Base-by-base conservation (phyloP, 2,113 vertebrate species). In the Brienomyrus longianalis region DNA sequence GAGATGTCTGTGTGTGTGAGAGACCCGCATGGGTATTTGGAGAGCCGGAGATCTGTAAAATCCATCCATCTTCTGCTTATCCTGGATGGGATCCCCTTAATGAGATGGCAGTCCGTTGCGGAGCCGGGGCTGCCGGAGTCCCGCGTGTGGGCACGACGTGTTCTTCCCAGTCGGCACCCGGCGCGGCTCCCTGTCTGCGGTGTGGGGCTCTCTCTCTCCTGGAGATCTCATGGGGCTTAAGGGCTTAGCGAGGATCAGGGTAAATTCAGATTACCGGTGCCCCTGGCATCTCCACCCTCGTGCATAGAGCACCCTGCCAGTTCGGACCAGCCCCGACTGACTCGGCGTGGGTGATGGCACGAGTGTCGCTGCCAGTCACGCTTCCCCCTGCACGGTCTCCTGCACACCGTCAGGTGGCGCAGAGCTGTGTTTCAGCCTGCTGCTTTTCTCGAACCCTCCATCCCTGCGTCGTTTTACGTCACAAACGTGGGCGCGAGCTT, bases 251-350 rank as follows among this genome's bases (percentile, higher is more conserved):
- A 91, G 93, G 94, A 94, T 93, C 91, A 91, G 91, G 92, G 92
- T 94, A 94, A 93, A 93, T 94, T 94, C 92, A 94, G 93, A 94
- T 94, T 94, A 93, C 90, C 89, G 17, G 27, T 89, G 91, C 90
- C 50, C 86, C 50, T 27, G 77, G 23, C 43, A 9, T 35, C 52
- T n/a, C 35, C 74, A 80, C 74, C 74, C 74, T 43, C 5, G 35
- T 8, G 74, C 15, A 7, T 2, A 80, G 74, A 0, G 35, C 1
- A 5, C 31, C 35, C 74, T 80, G 74, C 35, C 74, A 80, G 74
- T 39, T 13, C 35, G 4, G 35, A 19, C 74, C 35, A 4, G 31
- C 74, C 35, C 35, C 5, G 70, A 35, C 70, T 77, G 15, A 43
- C 74, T 43, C 5, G n/a, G 3, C 62, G 10, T 0, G 10, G 62